Base-by-base conservation (phyloP, 2,797 vertebrate genomes). In the Gobionotothen gibberifrons region DNA sequence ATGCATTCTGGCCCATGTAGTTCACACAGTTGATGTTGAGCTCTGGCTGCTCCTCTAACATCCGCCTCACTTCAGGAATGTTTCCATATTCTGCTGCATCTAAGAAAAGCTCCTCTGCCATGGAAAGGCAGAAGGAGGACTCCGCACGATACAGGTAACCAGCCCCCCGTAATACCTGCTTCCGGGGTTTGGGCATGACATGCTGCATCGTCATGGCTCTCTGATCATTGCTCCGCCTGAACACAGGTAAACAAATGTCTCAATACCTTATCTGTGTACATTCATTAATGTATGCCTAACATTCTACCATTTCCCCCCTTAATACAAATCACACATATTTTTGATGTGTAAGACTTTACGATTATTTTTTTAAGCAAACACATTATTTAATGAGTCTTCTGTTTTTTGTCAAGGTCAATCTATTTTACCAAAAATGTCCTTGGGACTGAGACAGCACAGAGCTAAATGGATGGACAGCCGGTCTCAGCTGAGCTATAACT, bases 11-110 rank as follows among this genome's bases (percentile, higher is more conserved):
- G 4, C 96, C 98, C 97, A 97, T 97, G 85, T 97, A 98, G 91
- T 99, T 96, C 75, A 98, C 96, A n/a, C 96, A 98, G 90, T 98
- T 98, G 51, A 98, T 94, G 0, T 98, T 96, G 74, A 99, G 95
- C 0, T 94, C 92, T 0, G 92, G 88, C 16, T 95, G 93, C 63
- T 98, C 96, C 63, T 97, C 96, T 0, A 99, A 88, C 94, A 98
- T 97, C 83, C 94, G 96, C 69, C 95, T 93, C 47, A 98, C 93
- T 81, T 97, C 96, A 0, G 97, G 96, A 64, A 96, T 95, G 67
- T 99, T 98, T 13, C 97, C 97, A 15, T 98, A 97, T 67, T 97
- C 97, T 0, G 97, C 97, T 1, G 97, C 96, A 42, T 97, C 96
- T 71, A 99, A 81, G 84, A 99, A 98, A 5, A 93, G 90, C 49